Conservation (phyloP, 2,888 invertebrate genomes). For the Dicranocentrus wangi region DNA sequence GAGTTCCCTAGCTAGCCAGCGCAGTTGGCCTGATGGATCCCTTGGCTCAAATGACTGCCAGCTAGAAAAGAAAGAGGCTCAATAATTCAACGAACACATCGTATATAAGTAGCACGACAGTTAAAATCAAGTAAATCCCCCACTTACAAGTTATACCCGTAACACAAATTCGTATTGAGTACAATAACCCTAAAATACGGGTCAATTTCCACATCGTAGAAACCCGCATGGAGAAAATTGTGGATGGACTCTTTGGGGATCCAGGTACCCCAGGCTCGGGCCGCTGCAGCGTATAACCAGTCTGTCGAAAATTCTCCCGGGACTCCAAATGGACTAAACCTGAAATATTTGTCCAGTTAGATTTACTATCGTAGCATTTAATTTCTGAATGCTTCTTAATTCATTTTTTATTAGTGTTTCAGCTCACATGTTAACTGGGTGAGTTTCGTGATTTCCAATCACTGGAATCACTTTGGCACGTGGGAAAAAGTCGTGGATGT, state of each 20-base stretch:
- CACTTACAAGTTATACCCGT: constrained; percentile 79
- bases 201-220: constrained; percentile 82
- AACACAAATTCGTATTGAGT: constrained; percentile 87
- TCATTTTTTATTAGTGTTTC: no score
- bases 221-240: constrained; percentile 83
- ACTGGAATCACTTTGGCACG: constrained; percentile 68
- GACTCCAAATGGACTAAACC: constrained; percentile 69
- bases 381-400: no score
- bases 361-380: no score
- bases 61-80: constrained; percentile 57
- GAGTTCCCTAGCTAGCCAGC: constrained; percentile 86
- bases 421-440: constrained; percentile 72
- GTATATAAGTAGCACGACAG: no score
- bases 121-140: no score
- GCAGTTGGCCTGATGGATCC: constrained; percentile 85
- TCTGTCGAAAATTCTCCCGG: constrained; percentile 67
- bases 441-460: constrained; percentile 71
- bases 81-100: no score
- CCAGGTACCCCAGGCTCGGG: constrained; percentile 83
- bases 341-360: no score
- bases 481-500: constrained; percentile 69
- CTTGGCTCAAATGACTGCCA: constrained; percentile 84
- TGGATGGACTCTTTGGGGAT: constrained; percentile 80
- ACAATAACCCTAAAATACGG: constrained; percentile 85
- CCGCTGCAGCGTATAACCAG: constrained; percentile 86